Conservation (phyloP, 2,113 vertebrate genomes). For the Psilopsiagon aurifrons region DNA sequence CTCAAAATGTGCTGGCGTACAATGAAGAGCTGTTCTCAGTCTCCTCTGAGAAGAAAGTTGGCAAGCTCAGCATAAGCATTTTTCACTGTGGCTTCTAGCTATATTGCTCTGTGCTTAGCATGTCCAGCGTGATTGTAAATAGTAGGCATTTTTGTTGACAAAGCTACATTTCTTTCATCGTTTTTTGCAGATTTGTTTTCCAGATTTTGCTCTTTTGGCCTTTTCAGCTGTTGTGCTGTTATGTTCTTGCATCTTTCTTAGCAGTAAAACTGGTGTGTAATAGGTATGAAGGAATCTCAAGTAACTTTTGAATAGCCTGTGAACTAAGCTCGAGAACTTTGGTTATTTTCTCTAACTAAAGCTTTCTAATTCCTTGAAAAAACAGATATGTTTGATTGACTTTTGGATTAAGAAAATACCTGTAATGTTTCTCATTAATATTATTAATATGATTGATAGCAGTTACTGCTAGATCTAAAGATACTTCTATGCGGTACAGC, state of each 20-base stretch:
- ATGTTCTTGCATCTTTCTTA: neutral
- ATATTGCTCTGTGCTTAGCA: neutral
- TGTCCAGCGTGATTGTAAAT: neutral
- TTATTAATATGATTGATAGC: neutral
- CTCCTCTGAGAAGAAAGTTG: neutral
- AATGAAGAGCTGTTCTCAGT: neutral
- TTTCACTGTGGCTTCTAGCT: neutral
- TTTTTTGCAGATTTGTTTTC: neutral
- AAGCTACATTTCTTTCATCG: neutral
- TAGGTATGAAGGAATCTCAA: neutral
- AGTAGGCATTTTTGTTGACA: neutral
- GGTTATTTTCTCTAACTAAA: neutral
- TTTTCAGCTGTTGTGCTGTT: neutral
- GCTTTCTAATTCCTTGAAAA: neutral
- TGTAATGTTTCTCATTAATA: neutral
- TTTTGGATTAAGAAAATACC: neutral
- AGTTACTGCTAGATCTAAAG: neutral
- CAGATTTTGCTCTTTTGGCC: neutral
- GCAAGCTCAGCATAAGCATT: neutral
- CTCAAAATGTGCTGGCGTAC: neutral
- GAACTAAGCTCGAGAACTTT: neutral
- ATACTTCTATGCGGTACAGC: neutral
- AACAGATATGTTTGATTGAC: neutral
- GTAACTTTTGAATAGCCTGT: neutral
- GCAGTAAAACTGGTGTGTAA: neutral